Base-by-base conservation (phyloP, 2,797 vertebrate genomes). In the Aplochiton taeniatus region DNA sequence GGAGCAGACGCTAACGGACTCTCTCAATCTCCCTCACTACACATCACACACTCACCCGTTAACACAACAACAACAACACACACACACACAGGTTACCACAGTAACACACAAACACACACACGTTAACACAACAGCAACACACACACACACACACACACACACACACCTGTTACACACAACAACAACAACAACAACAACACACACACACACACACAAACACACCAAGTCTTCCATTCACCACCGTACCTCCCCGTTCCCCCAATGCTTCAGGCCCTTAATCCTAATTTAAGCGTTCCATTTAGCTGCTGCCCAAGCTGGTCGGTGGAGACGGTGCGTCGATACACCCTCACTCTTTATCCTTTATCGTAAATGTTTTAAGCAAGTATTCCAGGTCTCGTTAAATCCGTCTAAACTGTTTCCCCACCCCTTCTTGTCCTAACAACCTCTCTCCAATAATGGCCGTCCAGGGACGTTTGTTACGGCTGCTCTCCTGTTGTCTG, bases 331-430 rank as follows among this genome's bases (percentile, higher is more conserved):
- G 49, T 75, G 70, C 78, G 79, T 87, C 56, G 79, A 83, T 12
- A 61, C 78, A 68, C 63, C 46, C 46, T 73, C 57, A 70, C 68
- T 41, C 49, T 86, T 87, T 87, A 87, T 85, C 72, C 73, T 77
- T 70, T 69, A 78, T 84, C 80, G 68, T 87, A 87, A 78, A 83
- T 88, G 82, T 82, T 83, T 84, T 74, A 80, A 85, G 77, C 70
- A 82, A 84, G 81, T 83, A 83, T 88, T 84, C 85, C 79, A 81
- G 77, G 86, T 84, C 82, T 85, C 85, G 84, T 90, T 88, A 87
- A 85, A 86, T 31, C 67, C 8, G 53, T 78, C 85, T 87, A 86
- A 86, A 84, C 70, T 77, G 80, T 85, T 82, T 84, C 74, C 77
- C 79, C 82, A 83, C 82, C 77, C 74, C 49, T 50, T 5, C 19